These are phyloP conservation scores for honey bee (Apis mellifera) DNA, from an alignment of 1,140 invertebrate species.

Conservation along the genomic window Amel_HAv3.1 CM009932.2:5525501-5526000, in stretches of 20 bases:
- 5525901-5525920: not conserved
- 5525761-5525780: conserved; percentile 14
- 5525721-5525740: not conserved
- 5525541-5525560: not conserved
- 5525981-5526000: too few relatives aligned
- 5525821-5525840: not conserved
- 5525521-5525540: conserved; percentile 8
- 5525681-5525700: conserved; percentile 12
- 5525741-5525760: conserved; percentile 22
- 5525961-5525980: too few relatives aligned
- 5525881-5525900: not conserved
- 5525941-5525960: too few relatives aligned
- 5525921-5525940: too few relatives aligned
- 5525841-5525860: not conserved
- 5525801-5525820: not conserved
- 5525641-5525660: conserved; percentile 38
- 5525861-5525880: not conserved
- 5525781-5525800: conserved; percentile 34
- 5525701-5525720: not conserved
- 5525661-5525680: conserved; percentile 53
- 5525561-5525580: conserved; percentile 16
- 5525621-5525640: conserved; percentile 52
- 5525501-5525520: conserved; percentile 7
- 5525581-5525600: conserved; percentile 28
- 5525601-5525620: conserved; percentile 62